These are phyloP conservation scores for Lysandra coridon DNA, from an alignment of 2,888 invertebrate genomes.

Conservation along the genomic window DNA sequence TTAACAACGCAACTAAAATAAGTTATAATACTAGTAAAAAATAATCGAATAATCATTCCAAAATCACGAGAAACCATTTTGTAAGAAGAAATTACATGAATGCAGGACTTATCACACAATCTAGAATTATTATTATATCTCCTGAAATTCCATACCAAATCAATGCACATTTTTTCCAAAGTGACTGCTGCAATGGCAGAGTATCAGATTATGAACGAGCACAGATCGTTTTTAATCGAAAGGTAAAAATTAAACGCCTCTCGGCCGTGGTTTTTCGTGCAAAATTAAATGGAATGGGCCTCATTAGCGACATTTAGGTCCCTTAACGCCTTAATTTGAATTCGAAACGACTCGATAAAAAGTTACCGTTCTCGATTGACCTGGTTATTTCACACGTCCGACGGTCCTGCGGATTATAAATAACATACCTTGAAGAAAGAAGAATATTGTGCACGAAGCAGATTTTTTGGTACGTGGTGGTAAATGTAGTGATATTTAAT, in stretches of 20 bases:
- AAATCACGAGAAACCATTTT: too few species aligned
- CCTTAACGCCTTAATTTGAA: constrained; percentile 70
- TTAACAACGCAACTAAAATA: too few species aligned
- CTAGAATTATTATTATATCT: too few species aligned
- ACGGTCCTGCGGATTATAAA: not conserved
- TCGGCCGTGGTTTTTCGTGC: constrained; percentile 52
- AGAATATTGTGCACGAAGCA: too few species aligned
- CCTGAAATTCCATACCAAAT: too few species aligned
- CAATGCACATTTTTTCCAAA: not conserved
- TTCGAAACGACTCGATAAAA: constrained; percentile 51
- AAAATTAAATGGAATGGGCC: constrained; percentile 56
- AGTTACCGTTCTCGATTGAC: constrained; percentile 42
- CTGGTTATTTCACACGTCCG: not conserved
- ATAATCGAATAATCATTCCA: too few species aligned
- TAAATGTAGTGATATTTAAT: too few species aligned
- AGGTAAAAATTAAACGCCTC: constrained; percentile 51
- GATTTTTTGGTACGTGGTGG: too few species aligned
- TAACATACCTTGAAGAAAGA: not conserved
- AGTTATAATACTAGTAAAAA: too few species aligned
- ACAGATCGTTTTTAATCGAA: constrained; percentile 32
- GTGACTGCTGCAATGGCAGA: not conserved
- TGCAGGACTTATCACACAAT: too few species aligned
- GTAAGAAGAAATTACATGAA: too few species aligned
- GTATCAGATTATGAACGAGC: constrained; percentile 25
- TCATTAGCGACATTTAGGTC: constrained; percentile 67